Conservation (phyloP, 2,113 vertebrate genomes). For the Notothenia coriiceps region DNA sequence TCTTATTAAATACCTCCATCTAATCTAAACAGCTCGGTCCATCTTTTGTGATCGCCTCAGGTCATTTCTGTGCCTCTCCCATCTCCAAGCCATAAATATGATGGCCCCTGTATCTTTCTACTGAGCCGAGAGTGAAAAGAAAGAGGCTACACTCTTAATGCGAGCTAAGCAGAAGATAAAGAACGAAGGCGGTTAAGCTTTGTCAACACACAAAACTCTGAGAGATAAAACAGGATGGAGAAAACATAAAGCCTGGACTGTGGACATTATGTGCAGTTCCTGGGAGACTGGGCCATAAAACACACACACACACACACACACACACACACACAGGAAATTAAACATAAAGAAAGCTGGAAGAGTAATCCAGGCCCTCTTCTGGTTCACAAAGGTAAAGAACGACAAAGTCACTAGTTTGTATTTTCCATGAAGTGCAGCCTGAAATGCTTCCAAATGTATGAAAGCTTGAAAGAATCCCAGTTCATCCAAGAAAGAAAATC, state of each 20-base stretch:
- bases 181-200: conserved; percentile 49
- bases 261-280: conserved; percentile 6
- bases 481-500: background rate
- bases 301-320: conserved; percentile 18
- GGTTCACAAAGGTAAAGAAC: conserved; percentile 17
- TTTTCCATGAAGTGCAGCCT: conserved; percentile 10
- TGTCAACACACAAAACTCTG: conserved; percentile 60
- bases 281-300: conserved; percentile 16
- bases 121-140: conserved; percentile 3
- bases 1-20: conserved; percentile 20
- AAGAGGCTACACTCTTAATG: conserved; percentile 38
- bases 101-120: conserved; percentile 40
- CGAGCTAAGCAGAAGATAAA: conserved; percentile 50
- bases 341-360: conserved; percentile 14
- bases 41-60: background rate
- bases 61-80: conserved; percentile 10
- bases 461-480: background rate
- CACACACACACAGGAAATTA: conserved; percentile 38
- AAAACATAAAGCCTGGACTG: conserved; percentile 28
- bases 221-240: conserved; percentile 48
- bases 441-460: background rate
- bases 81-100: conserved; percentile 28
- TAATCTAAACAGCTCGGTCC: background rate
- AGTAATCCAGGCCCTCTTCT: background rate
- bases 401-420: background rate